Percentiles rank a stretch among this genome's conserved stretches.
phyloP scores from a whole-genome alignment of 2,888 invertebrate species.

The Zelleria hepariella region DNA sequence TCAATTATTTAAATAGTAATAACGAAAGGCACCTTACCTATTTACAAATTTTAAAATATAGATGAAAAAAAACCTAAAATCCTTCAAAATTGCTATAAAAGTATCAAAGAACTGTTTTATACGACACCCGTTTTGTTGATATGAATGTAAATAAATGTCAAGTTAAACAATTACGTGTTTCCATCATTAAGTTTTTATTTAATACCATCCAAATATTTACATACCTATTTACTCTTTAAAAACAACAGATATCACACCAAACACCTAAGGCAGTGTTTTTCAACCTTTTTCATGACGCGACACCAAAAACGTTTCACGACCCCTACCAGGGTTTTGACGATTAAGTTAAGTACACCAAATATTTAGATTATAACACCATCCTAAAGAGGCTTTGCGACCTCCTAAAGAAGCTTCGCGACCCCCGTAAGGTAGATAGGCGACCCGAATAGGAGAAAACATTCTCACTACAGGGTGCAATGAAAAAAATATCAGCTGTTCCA shows the following conservation, averaged over 20 bases:
- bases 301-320: too few relatives aligned
- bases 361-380: too few relatives aligned
- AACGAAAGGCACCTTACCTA: conserved; percentile 47
- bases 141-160: conserved; percentile 74
- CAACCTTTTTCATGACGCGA: too few relatives aligned
- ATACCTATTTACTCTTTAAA: background rate
- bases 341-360: too few relatives aligned
- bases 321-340: too few relatives aligned
- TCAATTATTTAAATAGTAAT: background rate
- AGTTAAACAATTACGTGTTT: conserved; percentile 47
- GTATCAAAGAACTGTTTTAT: conserved; percentile 62
- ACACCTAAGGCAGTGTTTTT: too few relatives aligned
- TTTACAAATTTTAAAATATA: conserved; percentile 11
- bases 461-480: too few relatives aligned
- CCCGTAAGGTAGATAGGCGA: too few relatives aligned
- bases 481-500: too few relatives aligned
- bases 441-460: too few relatives aligned
- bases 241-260: background rate
- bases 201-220: conserved; percentile 5
- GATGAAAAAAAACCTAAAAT: conserved; percentile 41
- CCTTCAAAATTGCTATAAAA: conserved; percentile 42
- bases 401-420: too few relatives aligned
- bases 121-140: conserved; percentile 74
- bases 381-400: too few relatives aligned
- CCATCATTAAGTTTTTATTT: conserved; percentile 14